Evolutionary conservation across 1,140 invertebrate genomes (phyloP), one percentile per base, ranked within the genome.

Genomic region (Anadara kagoshimensis): DNA sequence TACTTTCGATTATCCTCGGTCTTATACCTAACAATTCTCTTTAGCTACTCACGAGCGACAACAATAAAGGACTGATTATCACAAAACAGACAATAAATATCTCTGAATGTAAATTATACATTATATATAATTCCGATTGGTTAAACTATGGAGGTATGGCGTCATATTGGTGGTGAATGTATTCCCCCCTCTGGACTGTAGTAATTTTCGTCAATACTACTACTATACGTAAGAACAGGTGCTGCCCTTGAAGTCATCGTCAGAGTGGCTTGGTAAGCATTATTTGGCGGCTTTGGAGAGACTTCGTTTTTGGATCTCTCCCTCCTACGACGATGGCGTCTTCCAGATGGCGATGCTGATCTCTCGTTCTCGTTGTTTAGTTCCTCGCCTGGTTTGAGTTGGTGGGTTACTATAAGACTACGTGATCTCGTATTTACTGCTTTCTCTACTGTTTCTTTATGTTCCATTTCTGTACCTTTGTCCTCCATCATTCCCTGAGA

Each of bases 381-480:
- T 76, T 36, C 29, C 29, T 36, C 29, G 2, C 29, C 29, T 36
- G 49, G 56, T 29, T 51, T 53, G 59, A 18, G 26, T 53, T 59
- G 75, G 49, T 77, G 78, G 16, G 72, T 66, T n/a, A 45, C 65
- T 43, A 76, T 74, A 0, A 85, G 76, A 47, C 79, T 81, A 36
- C 83, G 72, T 10, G 86, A 85, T 66, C 84, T 73, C 0, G 86
- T 88, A 76, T 88, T 88, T 18, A 86, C 85, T 12, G 79, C 85
- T 64, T 86, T 88, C 54, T 88, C 85, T 44, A 72, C 62, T 0
- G 82, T 84, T 53, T 78, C 79, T 16, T 86, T 71, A 3, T 62
- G 47, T 62, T 88, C 87, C 2, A 86, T 88, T 53, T 75, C 79
- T 11, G 77, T 83, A n/a, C 78, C 73, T 69, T 85, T 83, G 26